A percentile compares a stretch with the other conserved stretches of the same genome.
Conservation (phyloP, 2,888 invertebrate genomes). For the Tethea ocularis region DNA sequence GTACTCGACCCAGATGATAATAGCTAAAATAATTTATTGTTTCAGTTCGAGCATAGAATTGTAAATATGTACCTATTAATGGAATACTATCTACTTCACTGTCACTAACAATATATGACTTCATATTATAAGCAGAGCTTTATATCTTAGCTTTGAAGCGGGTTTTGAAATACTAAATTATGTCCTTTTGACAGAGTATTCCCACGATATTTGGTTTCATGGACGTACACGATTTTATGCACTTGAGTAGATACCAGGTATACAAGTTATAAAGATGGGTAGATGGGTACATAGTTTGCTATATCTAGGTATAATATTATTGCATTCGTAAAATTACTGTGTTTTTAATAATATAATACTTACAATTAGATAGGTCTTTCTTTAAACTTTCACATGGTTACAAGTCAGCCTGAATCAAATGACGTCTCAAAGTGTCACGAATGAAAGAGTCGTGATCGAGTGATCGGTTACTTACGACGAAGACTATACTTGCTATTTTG, state of each 20-base stretch:
- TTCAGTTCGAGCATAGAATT: slow-evolving; percentile 18
- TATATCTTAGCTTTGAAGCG: too few relatives aligned
- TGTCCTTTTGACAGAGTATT: too few relatives aligned
- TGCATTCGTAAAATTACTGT: too few relatives aligned
- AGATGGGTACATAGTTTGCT: too few relatives aligned
- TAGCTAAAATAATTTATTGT: slow-evolving; percentile 33
- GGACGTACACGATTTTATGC: too few relatives aligned
- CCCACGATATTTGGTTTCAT: too few relatives aligned
- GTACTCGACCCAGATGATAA: slow-evolving; percentile 17
- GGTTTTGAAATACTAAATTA: not conserved
- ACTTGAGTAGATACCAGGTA: too few relatives aligned
- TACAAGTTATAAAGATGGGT: too few relatives aligned
- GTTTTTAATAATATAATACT: too few relatives aligned
- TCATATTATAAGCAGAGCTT: not conserved
- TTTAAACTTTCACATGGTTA: not conserved
- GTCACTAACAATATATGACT: not conserved
- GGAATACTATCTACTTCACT: not conserved
- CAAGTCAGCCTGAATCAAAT: not conserved
- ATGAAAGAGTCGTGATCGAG: not conserved
- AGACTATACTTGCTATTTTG: too few relatives aligned
- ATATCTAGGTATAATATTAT: too few relatives aligned
- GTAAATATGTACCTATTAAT: slow-evolving; percentile 8
- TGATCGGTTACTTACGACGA: too few relatives aligned
- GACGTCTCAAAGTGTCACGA: not conserved
- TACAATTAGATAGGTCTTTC: not conserved